These are phyloP conservation scores for Campoplex capitator DNA, from an alignment of 2,888 invertebrate genomes.

Conservation along the genomic window DNA sequence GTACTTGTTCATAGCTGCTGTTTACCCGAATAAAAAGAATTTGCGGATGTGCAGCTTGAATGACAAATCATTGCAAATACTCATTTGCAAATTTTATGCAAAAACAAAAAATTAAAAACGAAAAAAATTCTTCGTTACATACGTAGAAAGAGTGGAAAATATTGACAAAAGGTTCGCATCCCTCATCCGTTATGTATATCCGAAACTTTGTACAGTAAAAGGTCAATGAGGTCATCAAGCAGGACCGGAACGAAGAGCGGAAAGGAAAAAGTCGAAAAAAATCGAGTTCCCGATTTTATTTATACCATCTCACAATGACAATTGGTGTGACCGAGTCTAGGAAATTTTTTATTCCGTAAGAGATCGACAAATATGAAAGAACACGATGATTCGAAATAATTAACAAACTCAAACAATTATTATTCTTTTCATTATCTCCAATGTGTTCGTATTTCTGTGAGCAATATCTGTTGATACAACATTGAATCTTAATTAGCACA, in stretches of 20 bases:
- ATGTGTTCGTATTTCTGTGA: neutral
- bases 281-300: neutral
- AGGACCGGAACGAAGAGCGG: no score
- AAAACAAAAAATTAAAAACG: neutral
- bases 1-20: neutral
- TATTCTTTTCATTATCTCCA: neutral
- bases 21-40: neutral
- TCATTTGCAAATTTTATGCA: constrained; percentile 49
- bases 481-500: neutral
- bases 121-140: neutral
- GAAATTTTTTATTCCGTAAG: neutral
- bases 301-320: no score
- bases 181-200: neutral
- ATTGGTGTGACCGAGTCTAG: no score
- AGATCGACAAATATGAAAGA: neutral
- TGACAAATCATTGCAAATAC: constrained; percentile 30
- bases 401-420: neutral
- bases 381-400: neutral
- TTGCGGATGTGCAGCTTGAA: neutral
- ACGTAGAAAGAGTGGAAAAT: neutral
- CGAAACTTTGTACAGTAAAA: neutral
- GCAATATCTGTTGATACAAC: neutral
- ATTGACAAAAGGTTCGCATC: neutral
- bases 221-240: neutral
- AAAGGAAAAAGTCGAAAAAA: neutral